Evolutionary conservation across 1,140 invertebrate genomes (phyloP).

Genomic region (Orius insidiosus): DNA sequence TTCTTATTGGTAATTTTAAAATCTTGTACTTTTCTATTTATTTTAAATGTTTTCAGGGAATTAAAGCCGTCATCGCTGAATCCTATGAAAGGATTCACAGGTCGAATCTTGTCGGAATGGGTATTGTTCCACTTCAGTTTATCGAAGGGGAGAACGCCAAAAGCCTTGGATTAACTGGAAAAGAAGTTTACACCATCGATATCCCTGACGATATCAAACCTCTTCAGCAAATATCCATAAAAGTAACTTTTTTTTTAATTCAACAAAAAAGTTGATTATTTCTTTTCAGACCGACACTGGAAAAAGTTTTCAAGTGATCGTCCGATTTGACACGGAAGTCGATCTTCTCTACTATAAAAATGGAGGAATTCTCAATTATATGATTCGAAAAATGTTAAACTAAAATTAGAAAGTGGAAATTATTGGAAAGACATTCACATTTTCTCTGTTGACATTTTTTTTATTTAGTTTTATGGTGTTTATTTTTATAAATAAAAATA

Average conservation of each 20-base stretch:
- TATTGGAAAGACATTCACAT: no score
- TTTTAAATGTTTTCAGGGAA: no score
- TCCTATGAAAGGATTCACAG: constrained; percentile 97
- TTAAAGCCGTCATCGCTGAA: constrained; percentile 87
- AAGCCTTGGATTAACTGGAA: constrained; percentile 65
- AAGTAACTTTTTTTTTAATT: constrained; percentile 30
- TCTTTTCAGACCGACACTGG: constrained; percentile 31
- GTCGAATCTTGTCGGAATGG: constrained; percentile 96
- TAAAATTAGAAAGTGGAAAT: no score
- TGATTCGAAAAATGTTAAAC: constrained; percentile 71
- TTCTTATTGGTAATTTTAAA: constrained; percentile 52
- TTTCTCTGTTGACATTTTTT: no score
- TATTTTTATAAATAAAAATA: no score
- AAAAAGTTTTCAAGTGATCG: constrained; percentile 50
- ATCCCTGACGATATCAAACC: constrained; percentile 54
- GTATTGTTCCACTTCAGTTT: constrained; percentile 89
- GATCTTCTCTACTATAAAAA: constrained; percentile 88
- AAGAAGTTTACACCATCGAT: constrained; percentile 61
- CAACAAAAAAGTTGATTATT: no score
- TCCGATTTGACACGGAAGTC: constrained; percentile 93
- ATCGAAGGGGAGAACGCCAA: constrained; percentile 66
- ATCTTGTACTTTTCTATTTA: constrained; percentile 5
- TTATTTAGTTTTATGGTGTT: no score
- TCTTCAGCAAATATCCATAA: constrained; percentile 46
- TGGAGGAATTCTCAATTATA: constrained; percentile 94